These are phyloP conservation scores for Sisyra nigra DNA, from an alignment of 2,888 invertebrate species.

Conservation along the genomic window DNA sequence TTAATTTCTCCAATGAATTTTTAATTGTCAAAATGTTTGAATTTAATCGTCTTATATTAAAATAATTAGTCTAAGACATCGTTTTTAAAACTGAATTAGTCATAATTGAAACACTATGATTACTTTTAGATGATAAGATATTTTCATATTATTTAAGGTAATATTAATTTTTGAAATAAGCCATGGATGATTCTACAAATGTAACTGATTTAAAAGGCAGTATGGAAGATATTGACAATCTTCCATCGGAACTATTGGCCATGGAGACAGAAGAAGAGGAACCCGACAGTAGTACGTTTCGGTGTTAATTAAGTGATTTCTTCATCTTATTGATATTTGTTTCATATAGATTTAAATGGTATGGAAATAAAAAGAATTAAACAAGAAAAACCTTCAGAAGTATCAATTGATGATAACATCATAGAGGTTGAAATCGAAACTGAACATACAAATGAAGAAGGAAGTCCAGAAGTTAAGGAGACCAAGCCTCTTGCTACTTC, in stretches of 20 bases:
- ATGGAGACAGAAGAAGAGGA: conserved; percentile 22
- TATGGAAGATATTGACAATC: conserved; percentile 21
- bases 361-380: background rate
- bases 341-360: background rate
- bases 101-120: too few species aligned
- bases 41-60: too few species aligned
- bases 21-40: too few species aligned
- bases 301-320: background rate
- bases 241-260: conserved; percentile 21
- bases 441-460: conserved; percentile 20
- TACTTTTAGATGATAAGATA: background rate
- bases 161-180: conserved; percentile 13
- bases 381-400: background rate
- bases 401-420: conserved; percentile 9
- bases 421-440: conserved; percentile 22
- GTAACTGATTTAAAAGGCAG: conserved; percentile 18
- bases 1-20: too few species aligned
- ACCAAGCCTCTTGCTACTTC: conserved; percentile 7
- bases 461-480: conserved; percentile 18
- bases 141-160: background rate
- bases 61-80: too few species aligned
- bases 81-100: too few species aligned
- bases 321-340: background rate
- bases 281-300: conserved; percentile 10
- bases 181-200: conserved; percentile 18